Percentiles rank a stretch among this genome's conserved stretches.
Evolutionary conservation across 2,113 vertebrate genomes (phyloP).

Genomic region (Campylorhamphus procurvoides): DNA sequence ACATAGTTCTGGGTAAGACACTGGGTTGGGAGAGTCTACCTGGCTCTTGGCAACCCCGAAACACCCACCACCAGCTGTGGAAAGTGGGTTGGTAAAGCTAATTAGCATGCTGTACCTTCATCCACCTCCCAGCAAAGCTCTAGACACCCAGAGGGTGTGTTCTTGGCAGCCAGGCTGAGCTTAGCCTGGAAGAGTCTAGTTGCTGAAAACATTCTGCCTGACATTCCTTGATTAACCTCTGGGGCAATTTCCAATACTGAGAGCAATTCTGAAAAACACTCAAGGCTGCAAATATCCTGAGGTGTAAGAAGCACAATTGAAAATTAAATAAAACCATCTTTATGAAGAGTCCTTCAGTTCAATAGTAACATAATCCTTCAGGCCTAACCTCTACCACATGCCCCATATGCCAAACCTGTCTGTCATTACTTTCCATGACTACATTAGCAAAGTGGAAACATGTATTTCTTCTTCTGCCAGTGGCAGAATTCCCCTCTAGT

Average conservation of each 20-base stretch:
- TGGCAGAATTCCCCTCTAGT: neutral
- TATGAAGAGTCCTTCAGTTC: neutral
- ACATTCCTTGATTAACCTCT: neutral
- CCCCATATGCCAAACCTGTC: neutral
- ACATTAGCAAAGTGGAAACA: neutral
- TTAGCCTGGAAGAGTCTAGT: neutral
- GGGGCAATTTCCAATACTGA: neutral
- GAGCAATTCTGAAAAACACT: neutral
- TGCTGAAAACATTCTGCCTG: neutral
- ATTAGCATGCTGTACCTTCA: neutral
- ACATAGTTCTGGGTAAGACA: neutral
- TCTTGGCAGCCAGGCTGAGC: neutral
- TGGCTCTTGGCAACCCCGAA: neutral
- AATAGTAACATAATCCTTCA: neutral
- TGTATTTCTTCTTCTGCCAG: neutral
- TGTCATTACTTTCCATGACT: neutral
- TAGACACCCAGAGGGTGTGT: neutral
- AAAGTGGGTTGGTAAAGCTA: neutral
- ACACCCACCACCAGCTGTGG: neutral
- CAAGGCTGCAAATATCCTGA: neutral
- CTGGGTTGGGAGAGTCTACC: neutral
- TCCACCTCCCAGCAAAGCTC: neutral
- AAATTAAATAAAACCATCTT: slow-evolving; percentile 2
- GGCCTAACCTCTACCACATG: neutral
- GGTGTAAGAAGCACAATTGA: neutral